Evolutionary conservation across 2,113 vertebrate species (phyloP).

Genomic region (Trachemys scripta): DNA sequence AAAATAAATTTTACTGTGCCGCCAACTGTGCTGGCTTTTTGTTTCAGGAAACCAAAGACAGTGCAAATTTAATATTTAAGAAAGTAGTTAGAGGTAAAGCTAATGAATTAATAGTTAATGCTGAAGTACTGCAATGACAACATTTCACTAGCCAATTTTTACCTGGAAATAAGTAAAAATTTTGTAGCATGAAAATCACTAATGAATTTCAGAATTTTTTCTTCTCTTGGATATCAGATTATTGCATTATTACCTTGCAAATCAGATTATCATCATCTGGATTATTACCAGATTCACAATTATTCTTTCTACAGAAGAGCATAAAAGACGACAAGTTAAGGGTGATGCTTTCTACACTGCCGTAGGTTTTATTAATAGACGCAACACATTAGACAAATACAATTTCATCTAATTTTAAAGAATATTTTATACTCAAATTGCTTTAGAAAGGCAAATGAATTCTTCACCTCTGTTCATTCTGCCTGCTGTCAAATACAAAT

Average conservation of each 20-base stretch:
- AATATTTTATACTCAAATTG: not conserved
- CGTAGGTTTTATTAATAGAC: not conserved
- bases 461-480: not conserved
- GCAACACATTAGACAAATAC: conserved; percentile 4
- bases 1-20: conserved; percentile 48
- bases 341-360: not conserved
- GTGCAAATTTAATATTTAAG: conserved; percentile 31
- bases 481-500: conserved; percentile 29
- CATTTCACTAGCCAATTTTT: conserved; percentile 2
- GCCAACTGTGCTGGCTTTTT: conserved; percentile 43
- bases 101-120: not conserved
- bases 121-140: not conserved
- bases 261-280: not conserved
- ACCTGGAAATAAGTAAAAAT: conserved; percentile 23
- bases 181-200: conserved; percentile 16
- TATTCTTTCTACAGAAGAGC: not conserved
- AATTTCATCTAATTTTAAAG: conserved; percentile 26
- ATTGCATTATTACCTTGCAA: not conserved
- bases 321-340: not conserved
- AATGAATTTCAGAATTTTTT: conserved; percentile 3
- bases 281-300: not conserved
- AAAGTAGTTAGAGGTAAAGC: conserved; percentile 8
- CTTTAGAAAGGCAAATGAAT: conserved; percentile 26
- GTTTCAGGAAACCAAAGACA: conserved; percentile 35
- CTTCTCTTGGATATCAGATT: not conserved